Percentiles rank a stretch among this genome's conserved stretches.
phyloP scores from a whole-genome alignment of 2,888 invertebrate genomes.

The Cerastoderma edule region DNA sequence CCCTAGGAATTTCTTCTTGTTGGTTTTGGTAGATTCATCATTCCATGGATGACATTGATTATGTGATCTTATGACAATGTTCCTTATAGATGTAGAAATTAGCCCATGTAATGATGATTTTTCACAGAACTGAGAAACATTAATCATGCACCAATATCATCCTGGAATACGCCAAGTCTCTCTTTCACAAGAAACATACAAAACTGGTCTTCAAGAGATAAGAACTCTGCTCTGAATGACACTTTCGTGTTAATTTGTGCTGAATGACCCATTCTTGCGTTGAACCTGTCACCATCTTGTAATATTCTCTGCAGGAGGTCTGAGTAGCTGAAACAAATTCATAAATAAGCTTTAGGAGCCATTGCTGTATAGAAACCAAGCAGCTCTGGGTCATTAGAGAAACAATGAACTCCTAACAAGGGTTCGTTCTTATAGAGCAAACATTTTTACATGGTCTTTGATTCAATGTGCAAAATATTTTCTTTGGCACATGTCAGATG shows the following conservation, averaged over 20 bases:
- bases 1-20: too few relatives aligned
- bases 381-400: constrained; percentile 5
- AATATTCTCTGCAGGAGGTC: constrained; percentile 26
- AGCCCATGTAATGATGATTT: constrained; percentile 39
- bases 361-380: constrained; percentile 24
- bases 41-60: too few relatives aligned
- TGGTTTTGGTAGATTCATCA: too few relatives aligned
- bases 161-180: constrained; percentile 21
- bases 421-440: too few relatives aligned
- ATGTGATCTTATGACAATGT: too few relatives aligned
- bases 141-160: constrained; percentile 35
- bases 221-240: constrained; percentile 4
- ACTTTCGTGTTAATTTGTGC: constrained; percentile 17
- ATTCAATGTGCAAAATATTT: too few relatives aligned
- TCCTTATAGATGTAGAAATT: too few relatives aligned
- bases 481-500: too few relatives aligned
- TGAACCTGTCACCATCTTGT: constrained; percentile 27
- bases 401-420: constrained; percentile 25
- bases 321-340: constrained; percentile 14
- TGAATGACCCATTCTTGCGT: constrained; percentile 2
- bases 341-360: constrained; percentile 16
- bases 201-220: constrained; percentile 16
- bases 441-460: too few relatives aligned
- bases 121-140: constrained; percentile 32
- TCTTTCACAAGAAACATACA: constrained; percentile 31